These are phyloP conservation scores for Murina feae DNA, from an alignment of 2,113 vertebrate genomes.

Conservation along the genomic window DNA sequence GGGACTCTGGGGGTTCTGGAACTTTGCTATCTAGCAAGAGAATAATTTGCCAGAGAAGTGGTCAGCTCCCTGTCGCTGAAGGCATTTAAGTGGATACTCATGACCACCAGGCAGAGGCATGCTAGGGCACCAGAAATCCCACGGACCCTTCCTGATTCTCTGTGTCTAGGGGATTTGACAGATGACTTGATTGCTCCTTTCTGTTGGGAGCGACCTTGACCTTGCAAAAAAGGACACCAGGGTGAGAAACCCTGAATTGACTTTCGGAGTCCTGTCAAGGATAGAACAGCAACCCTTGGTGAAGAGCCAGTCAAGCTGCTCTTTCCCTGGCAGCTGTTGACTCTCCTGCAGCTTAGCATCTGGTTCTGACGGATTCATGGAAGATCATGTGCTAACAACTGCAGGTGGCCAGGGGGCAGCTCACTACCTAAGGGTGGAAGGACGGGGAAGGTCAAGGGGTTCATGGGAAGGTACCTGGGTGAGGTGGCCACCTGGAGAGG, in stretches of 20 bases:
- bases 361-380: background rate
- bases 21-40: background rate
- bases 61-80: background rate
- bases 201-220: background rate
- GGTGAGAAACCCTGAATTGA: background rate
- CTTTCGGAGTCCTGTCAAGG: background rate
- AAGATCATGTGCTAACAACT: background rate
- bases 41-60: background rate
- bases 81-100: background rate
- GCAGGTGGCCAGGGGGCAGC: background rate
- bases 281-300: background rate
- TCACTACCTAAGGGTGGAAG: background rate
- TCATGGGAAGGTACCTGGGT: background rate
- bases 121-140: too few relatives aligned
- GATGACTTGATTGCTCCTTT: background rate
- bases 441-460: background rate
- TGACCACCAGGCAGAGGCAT: background rate
- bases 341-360: slow-evolving; percentile 10
- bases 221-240: background rate
- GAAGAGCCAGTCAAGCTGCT: background rate
- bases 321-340: background rate
- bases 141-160: background rate
- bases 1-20: background rate
- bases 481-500: background rate
- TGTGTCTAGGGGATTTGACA: background rate